Base-by-base conservation (phyloP, 2,113 vertebrate genomes). In the Numida meleagris region DNA sequence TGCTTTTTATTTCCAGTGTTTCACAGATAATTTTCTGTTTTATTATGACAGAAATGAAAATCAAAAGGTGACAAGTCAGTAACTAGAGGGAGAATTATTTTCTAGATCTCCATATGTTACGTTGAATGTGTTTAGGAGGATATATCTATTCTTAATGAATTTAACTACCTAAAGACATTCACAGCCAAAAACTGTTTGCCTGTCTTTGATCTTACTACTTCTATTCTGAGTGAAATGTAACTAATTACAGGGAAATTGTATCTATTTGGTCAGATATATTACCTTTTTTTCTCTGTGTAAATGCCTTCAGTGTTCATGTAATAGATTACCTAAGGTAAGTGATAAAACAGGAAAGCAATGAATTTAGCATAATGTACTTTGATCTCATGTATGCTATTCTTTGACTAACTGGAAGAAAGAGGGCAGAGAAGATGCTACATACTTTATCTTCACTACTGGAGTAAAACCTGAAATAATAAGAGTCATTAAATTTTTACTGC, bases 391-490 rank as follows among this genome's bases (percentile, higher is more conserved):
- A 57, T 85, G 53, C 59, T 12, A 71, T 94, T 90, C 65, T 63
- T 71, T 67, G 57, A 40, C 45, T 88, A 89, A 59, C 27, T 82
- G 29, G 36, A 82, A 87, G 70, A 66, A 90, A 73, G 48, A 88
- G 36, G 29, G 40, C 58, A 77, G 62, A 66, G 58, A 89, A 87
- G 58, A 93, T 86, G 67, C 89, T 89, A 85, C 53, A 73, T 36
- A 70, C 50, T 89, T 90, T 90, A 91, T 94, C 93, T 85, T 63
- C 51, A 7, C 67, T 92, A 65, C 53, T 87, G 89, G 62, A 94
- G 48, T 91, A 18, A 88, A 91, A 48, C 21, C 50, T 95, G 84
- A 67, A 82, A 80, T 94, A 89, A 90, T 59, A 85, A 80, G 66
- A 92, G 17, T 86, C 88, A 82, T 67, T 86, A 84, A 93, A 92